These are phyloP conservation scores for Dolichoris vasculosae DNA, from an alignment of 1,140 invertebrate species.

Conservation along the genomic window DNA sequence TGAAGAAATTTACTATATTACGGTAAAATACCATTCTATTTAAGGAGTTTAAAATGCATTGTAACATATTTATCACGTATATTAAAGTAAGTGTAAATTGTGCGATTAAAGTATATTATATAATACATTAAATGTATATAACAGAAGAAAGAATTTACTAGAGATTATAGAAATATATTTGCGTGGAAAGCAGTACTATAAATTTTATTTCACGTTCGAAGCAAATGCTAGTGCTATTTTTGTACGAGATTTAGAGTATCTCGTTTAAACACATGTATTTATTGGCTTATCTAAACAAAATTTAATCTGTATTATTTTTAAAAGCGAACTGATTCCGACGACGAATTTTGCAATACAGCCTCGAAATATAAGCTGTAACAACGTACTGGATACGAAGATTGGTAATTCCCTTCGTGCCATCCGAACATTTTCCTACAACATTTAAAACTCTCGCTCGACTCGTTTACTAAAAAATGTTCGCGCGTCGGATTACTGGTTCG, in stretches of 20 bases:
- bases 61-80: not conserved
- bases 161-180: not conserved
- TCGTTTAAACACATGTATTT: not conserved
- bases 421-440: not conserved
- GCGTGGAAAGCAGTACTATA: not conserved
- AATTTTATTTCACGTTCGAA: not conserved
- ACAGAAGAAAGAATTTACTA: not conserved
- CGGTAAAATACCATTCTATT: not conserved
- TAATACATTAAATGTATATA: not conserved
- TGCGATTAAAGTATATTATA: not conserved
- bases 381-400: not conserved
- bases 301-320: not conserved
- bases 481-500: not conserved
- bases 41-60: not conserved
- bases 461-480: not conserved
- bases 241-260: not conserved
- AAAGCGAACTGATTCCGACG: not conserved
- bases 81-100: not conserved
- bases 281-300: not conserved
- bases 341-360: not conserved
- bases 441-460: not conserved
- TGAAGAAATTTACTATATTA: not conserved
- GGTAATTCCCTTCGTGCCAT: too few species aligned
- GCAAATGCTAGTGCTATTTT: not conserved
- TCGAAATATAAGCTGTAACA: not conserved